These are phyloP conservation scores for Nesoenas mayeri DNA, from an alignment of 2,113 vertebrate species.

Conservation along the genomic window DNA sequence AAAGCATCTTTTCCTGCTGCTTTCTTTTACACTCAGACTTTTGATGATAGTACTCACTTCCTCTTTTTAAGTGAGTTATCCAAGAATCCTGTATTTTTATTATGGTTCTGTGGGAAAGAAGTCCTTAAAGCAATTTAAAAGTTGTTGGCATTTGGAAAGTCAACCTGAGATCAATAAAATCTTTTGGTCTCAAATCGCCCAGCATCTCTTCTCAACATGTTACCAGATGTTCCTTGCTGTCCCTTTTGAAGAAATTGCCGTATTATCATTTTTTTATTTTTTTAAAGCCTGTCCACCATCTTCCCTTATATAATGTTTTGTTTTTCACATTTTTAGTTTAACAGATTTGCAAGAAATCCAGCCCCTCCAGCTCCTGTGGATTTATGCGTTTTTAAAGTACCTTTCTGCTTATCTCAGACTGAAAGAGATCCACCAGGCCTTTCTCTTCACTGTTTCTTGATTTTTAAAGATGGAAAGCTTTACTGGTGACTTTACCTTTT, in stretches of 20 bases:
- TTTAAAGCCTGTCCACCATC: not conserved
- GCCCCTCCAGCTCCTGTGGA: not conserved
- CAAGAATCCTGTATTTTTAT: not conserved
- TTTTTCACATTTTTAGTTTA: not conserved
- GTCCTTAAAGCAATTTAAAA: not conserved
- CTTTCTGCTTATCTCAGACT: not conserved
- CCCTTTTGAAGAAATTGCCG: not conserved
- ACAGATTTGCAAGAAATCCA: not conserved
- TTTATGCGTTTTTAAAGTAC: not conserved
- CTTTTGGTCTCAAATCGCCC: not conserved
- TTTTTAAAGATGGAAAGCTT: not conserved
- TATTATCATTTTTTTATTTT: not conserved
- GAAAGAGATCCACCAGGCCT: not conserved
- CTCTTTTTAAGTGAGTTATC: not conserved
- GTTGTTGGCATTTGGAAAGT: not conserved
- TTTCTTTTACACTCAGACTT: not conserved
- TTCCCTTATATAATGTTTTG: not conserved
- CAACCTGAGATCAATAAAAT: not conserved
- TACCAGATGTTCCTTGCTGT: not conserved
- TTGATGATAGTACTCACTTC: not conserved
- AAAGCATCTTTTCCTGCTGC: not conserved
- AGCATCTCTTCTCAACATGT: not conserved
- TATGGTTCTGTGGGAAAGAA: slow-evolving; percentile 4
- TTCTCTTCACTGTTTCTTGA: not conserved
- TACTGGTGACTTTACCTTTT: not conserved